A percentile compares a stretch with the other conserved stretches of the same genome.
Conservation (phyloP, 1,140 invertebrate species). For the Nasonia longicornis region DNA sequence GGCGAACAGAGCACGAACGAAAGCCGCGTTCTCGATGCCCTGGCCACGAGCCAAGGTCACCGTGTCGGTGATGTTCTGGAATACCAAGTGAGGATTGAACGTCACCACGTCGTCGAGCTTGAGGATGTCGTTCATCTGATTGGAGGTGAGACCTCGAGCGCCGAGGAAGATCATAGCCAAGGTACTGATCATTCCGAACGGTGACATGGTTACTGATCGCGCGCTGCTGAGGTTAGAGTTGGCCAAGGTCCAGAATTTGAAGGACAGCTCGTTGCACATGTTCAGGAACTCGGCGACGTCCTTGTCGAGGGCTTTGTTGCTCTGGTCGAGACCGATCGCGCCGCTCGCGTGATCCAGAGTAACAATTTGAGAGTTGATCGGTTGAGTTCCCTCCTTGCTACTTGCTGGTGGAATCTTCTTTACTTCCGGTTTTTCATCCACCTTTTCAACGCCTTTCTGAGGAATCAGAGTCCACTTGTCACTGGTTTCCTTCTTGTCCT, state of each 20-base stretch:
- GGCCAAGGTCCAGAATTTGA: slow-evolving; percentile 82
- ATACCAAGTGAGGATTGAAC: slow-evolving; percentile 87
- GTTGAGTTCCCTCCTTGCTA: slow-evolving; percentile 47
- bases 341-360: slow-evolving; percentile 57
- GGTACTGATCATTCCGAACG: slow-evolving; percentile 85
- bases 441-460: slow-evolving; percentile 55
- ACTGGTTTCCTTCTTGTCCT: slow-evolving; percentile 21
- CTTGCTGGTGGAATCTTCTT: slow-evolving; percentile 35
- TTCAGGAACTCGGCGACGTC: slow-evolving; percentile 79
- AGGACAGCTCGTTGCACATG: slow-evolving; percentile 86
- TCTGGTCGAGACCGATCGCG: slow-evolving; percentile 78
- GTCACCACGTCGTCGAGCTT: slow-evolving; percentile 88
- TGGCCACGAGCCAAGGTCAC: slow-evolving; percentile 71
- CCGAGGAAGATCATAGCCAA: slow-evolving; percentile 90
- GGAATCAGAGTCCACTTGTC: slow-evolving; percentile 61
- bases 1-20: slow-evolving; percentile 83
- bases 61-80: slow-evolving; percentile 85
- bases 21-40: slow-evolving; percentile 80
- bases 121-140: slow-evolving; percentile 89
- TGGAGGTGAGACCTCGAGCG: slow-evolving; percentile 86
- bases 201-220: slow-evolving; percentile 84
- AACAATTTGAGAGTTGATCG: slow-evolving; percentile 49
- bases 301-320: slow-evolving; percentile 75
- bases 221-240: slow-evolving; percentile 78
- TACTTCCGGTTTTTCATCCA: slow-evolving; percentile 34